These are phyloP conservation scores for Drosophila fuyamai DNA, from an alignment of 1,140 invertebrate genomes.

Conservation along the genomic window DNA sequence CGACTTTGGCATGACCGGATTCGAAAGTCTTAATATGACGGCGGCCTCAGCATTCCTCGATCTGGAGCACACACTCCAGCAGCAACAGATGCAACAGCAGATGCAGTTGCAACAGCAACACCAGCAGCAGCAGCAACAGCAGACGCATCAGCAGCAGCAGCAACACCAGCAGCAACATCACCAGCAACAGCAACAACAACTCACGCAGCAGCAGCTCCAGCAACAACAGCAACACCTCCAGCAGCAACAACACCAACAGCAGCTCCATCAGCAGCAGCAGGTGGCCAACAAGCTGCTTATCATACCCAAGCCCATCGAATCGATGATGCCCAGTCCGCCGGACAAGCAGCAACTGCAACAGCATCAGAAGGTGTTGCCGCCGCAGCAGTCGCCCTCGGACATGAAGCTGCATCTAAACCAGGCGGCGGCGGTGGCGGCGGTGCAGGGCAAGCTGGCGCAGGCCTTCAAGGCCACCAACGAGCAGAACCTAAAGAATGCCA, in stretches of 20 bases:
- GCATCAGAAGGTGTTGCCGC: slow-evolving; percentile 67
- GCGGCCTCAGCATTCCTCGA: slow-evolving; percentile 59
- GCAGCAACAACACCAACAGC: slow-evolving; percentile 50
- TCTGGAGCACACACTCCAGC: slow-evolving; percentile 44
- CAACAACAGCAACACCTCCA: slow-evolving; percentile 43
- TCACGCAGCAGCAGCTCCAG: slow-evolving; percentile 25
- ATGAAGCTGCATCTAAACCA: slow-evolving; percentile 64
- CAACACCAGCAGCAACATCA: slow-evolving; percentile 54
- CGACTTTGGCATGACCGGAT: slow-evolving; percentile 61
- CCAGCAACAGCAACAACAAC: slow-evolving; percentile 73
- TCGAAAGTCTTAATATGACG: slow-evolving; percentile 53
- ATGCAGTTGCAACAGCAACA: slow-evolving; percentile 32
- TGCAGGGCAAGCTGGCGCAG: slow-evolving; percentile 85
- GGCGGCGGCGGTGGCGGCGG: slow-evolving; percentile 32
- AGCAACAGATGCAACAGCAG: slow-evolving; percentile 44
- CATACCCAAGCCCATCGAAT: slow-evolving; percentile 88
- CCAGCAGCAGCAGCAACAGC: slow-evolving; percentile 37
- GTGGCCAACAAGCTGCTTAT: slow-evolving; percentile 86
- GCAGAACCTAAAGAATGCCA: slow-evolving; percentile 94
- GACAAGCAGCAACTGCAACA: slow-evolving; percentile 80
- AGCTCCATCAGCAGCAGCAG: slow-evolving; percentile 59
- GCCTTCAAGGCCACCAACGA: slow-evolving; percentile 89
- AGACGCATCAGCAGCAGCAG: slow-evolving; percentile 40
- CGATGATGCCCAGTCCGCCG: slow-evolving; percentile 86
- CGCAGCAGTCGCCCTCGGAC: slow-evolving; percentile 83